Evolutionary conservation across 2,888 invertebrate species (phyloP).

Genomic region (Nemotelus pantherinus): DNA sequence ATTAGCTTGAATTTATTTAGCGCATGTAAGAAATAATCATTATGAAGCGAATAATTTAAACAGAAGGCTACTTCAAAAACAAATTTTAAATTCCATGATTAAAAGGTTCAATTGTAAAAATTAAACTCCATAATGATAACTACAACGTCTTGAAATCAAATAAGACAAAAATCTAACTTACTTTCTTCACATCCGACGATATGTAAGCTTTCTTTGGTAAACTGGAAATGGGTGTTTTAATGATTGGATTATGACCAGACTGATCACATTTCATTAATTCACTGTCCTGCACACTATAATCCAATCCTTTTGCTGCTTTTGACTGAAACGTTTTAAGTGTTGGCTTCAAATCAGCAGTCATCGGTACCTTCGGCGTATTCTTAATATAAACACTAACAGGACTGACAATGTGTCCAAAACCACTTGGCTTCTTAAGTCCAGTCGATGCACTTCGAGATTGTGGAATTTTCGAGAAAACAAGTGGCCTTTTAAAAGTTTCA

Average conservation of each 20-base stretch:
- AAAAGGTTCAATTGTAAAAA: no score
- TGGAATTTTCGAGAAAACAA: conserved; percentile 42
- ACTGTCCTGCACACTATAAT: conserved; percentile 9
- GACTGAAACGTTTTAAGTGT: conserved; percentile 47
- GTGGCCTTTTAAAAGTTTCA: conserved; percentile 56
- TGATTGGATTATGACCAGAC: not conserved
- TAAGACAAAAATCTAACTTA: conserved; percentile 51
- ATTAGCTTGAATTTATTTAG: not conserved
- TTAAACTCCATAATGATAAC: no score
- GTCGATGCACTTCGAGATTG: conserved; percentile 33
- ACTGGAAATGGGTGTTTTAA: conserved; percentile 38
- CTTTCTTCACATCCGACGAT: conserved; percentile 60
- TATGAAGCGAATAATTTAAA: no score
- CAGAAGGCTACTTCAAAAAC: no score
- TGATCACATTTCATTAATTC: not conserved
- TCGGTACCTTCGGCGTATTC: conserved; percentile 61
- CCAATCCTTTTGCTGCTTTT: conserved; percentile 54
- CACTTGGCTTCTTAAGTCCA: conserved; percentile 48
- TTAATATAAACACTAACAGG: conserved; percentile 65
- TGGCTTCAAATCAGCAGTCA: conserved; percentile 58
- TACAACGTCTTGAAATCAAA: no score
- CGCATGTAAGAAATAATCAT: no score
- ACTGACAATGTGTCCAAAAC: conserved; percentile 62
- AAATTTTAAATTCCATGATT: no score
- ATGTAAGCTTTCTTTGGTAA: conserved; percentile 63